These are phyloP conservation scores for Drosophila hamatofila DNA, from an alignment of 2,888 invertebrate genomes.

Conservation along the genomic window DNA sequence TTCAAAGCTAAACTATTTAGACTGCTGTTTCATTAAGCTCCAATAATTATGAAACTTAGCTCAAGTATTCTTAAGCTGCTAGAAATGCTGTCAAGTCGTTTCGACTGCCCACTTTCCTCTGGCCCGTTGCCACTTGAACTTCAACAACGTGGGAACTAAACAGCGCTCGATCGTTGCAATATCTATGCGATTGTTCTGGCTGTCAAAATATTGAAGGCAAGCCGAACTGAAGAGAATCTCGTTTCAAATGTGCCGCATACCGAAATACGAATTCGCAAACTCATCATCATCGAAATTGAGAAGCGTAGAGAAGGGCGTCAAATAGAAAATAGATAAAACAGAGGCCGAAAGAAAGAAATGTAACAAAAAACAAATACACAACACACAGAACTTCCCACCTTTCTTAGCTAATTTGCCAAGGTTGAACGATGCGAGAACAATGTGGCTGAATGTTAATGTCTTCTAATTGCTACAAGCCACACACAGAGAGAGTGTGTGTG, in stretches of 20 bases:
- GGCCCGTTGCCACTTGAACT: constrained; percentile 32
- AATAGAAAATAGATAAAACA: constrained; percentile 32
- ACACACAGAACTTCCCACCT: constrained; percentile 72
- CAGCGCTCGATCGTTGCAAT: constrained; percentile 51
- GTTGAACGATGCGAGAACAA: constrained; percentile 58
- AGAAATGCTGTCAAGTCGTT: constrained; percentile 2
- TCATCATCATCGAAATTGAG: constrained; percentile 49
- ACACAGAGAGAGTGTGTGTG: constrained; percentile 8
- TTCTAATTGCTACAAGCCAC: constrained; percentile 69
- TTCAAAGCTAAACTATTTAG: background rate
- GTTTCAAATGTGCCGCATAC: constrained; percentile 47
- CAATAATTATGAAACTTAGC: background rate
- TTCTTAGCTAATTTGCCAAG: constrained; percentile 80
- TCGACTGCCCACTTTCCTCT: constrained; percentile 40
- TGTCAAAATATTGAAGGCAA: constrained; percentile 72
- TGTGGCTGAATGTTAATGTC: constrained; percentile 55
- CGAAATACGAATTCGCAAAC: constrained; percentile 68
- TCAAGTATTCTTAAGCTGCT: constrained; percentile 2
- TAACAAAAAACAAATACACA: constrained; percentile 38
- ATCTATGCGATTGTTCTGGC: constrained; percentile 68
- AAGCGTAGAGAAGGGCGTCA: background rate
- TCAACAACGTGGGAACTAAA: constrained; percentile 63
- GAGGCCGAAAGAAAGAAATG: constrained; percentile 39
- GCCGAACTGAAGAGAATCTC: constrained; percentile 27
- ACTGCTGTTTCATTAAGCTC: background rate